Conservation (phyloP, 2,797 vertebrate genomes). For the Scolopax bukidnonensis region DNA sequence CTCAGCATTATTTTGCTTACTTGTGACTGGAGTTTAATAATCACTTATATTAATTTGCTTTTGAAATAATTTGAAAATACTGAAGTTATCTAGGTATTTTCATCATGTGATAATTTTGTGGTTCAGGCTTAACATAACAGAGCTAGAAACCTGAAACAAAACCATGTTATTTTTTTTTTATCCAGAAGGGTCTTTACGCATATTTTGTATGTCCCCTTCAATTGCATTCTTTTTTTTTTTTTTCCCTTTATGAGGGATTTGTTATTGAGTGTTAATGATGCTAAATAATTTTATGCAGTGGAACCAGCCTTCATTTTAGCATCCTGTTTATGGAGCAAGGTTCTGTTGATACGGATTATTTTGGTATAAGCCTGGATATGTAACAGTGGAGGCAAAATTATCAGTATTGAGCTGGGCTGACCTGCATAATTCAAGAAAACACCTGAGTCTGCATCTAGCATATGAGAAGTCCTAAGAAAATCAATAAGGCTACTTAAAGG, state of each 20-base stretch:
- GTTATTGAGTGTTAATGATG: background rate
- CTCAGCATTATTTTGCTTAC: background rate
- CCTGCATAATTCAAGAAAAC: background rate
- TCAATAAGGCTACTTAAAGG: background rate
- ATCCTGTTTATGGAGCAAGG: background rate
- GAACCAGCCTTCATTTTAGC: background rate
- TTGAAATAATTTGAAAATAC: background rate
- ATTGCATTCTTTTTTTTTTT: background rate
- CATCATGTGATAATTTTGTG: background rate
- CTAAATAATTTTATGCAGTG: background rate
- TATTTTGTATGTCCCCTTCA: background rate
- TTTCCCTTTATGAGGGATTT: background rate
- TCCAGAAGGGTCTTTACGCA: background rate
- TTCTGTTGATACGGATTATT: background rate
- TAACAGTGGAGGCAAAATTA: background rate
- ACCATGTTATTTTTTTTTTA: background rate
- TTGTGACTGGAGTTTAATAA: background rate
- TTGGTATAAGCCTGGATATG: background rate
- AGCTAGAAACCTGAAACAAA: background rate
- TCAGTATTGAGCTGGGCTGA: background rate
- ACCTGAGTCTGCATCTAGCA: background rate
- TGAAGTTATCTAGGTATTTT: background rate
- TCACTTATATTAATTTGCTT: background rate
- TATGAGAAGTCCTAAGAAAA: background rate
- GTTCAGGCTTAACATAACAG: background rate